These are phyloP conservation scores for Cataglyphis hispanica DNA, from an alignment of 1,140 invertebrate species.

Conservation along the genomic window DNA sequence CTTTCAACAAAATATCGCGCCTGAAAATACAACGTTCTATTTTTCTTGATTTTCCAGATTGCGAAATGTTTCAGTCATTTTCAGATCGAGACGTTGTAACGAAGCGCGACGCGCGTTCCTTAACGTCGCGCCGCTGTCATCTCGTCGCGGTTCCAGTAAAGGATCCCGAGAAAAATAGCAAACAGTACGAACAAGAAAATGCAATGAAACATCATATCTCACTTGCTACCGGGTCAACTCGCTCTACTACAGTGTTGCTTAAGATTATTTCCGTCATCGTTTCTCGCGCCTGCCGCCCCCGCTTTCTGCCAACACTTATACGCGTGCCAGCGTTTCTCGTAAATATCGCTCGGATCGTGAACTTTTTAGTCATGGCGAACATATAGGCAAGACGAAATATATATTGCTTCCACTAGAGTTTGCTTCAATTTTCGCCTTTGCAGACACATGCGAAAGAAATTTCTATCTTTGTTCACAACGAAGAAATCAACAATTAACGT, in stretches of 20 bases:
- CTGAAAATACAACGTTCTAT: not conserved
- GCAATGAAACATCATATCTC: not conserved
- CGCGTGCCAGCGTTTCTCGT: constrained; percentile 39
- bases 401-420: not conserved
- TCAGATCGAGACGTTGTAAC: not conserved
- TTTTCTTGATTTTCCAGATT: not conserved
- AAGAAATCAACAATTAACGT: not conserved
- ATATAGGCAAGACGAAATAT: not conserved
- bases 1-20: not conserved
- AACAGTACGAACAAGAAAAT: not conserved
- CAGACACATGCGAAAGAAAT: not conserved
- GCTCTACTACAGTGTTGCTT: constrained; percentile 21
- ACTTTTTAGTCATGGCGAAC: constrained; percentile 33
- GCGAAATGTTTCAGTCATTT: not conserved
- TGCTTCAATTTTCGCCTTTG: not conserved
- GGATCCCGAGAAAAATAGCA: constrained; percentile 15
- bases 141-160: not conserved
- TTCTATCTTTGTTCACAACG: not conserved
- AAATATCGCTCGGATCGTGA: constrained; percentile 49
- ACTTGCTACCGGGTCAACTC: constrained; percentile 18
- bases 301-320: constrained; percentile 24
- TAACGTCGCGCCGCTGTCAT: not conserved
- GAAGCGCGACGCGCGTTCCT: constrained; percentile 2
- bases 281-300: constrained; percentile 50
- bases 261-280: constrained; percentile 60